Evolutionary conservation across 2,888 invertebrate genomes (phyloP), one percentile per base, ranked within the genome.

Genomic region (Cataglyphis livida): DNA sequence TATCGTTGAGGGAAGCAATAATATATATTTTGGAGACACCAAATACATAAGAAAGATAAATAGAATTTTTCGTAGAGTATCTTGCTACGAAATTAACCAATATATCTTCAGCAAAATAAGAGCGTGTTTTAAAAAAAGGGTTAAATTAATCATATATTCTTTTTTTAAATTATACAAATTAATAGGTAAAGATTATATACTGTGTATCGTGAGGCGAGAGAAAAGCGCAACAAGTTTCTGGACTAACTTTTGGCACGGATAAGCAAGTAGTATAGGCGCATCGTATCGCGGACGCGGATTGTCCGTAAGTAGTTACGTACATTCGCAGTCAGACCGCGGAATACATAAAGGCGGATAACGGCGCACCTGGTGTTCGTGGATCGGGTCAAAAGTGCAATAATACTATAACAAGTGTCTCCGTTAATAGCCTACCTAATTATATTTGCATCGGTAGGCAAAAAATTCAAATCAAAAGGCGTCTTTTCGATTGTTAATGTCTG

Each of bases 291-390:
- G 51, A 62, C 83, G 51, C 54, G 28, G 28, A 54, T 74, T 85
- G 44, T n/a, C n/a, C 62, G 25, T 71, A 84, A 88, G 81, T 85
- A 81, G 86, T 75, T 66, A 75, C 62, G 32, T 57, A 61, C 48
- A 78, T 70, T 71, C 76, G 59, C 25, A 75, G 84, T 81, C 84
- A 5, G 84, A 82, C 85, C 82, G 9, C 84, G 64, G 18, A 25
- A 12, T 15, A 81, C 54, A 62, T 32, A 76, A 66, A 57, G 68
- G 68, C 41, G 35, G 35, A 12, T 3, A 62, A 15, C 38, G n/a
- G 54, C 41, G 41, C 84, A 86, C 81, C 81, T 84, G 86, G 32
- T 64, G 48, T 70, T 73, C 68, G 41, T 21, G 41, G 18, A 68
- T 74, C 62, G 65, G 66, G 15, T 61, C 48, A 81, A 75, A 51